Base-by-base conservation (phyloP, 2,113 vertebrate genomes). In the Xiphias gladius region DNA sequence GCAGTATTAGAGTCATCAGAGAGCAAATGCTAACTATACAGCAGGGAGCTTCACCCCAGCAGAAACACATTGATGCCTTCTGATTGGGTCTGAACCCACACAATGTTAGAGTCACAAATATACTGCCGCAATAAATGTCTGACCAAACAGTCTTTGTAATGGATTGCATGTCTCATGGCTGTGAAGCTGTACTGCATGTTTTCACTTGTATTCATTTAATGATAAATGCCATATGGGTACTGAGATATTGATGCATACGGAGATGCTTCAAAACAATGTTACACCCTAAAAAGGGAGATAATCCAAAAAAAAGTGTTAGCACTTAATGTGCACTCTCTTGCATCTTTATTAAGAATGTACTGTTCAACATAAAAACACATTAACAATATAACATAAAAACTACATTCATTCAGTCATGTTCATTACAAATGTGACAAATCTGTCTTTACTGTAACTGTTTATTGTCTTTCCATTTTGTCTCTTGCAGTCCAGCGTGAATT, bases 11-110 rank as follows among this genome's bases (percentile, higher is more conserved):
- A 50, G 41, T 83, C 65, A 76, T 82, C 82, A 76, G 73, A 79
- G 58, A 76, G 75, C 78, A 83, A 82, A 86, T 73, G 78, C 46
- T 80, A 82, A 79, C 55, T 26, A 41, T 55, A 43, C 55, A 79
- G 62, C 62, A 48, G 55, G 68, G 39, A 84, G 69, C 61, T 41
- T 30, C 24, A 16, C 67, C 17, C 20, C 57, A 59, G 30, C 41
- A 61, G 66, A 41, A 30, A 9, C 22, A 64, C 28, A 7, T 24
- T 32, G 50, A 64, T 58, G 26, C 35, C 12, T 28, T 63, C 54
- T 79, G 50, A 66, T 46, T 24, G 50, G 57, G 24, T 12, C 63
- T 39, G 7, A 76, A 77, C 52, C 26, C 55, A 46, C 14, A 35
- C 37, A 67, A 8, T 28, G 26, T 1, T 8, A n/a, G 3, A 30